Evolutionary conservation across 2,797 vertebrate species (phyloP), one percentile per base, ranked within the genome.

Genomic region (Ciconia nigra): DNA sequence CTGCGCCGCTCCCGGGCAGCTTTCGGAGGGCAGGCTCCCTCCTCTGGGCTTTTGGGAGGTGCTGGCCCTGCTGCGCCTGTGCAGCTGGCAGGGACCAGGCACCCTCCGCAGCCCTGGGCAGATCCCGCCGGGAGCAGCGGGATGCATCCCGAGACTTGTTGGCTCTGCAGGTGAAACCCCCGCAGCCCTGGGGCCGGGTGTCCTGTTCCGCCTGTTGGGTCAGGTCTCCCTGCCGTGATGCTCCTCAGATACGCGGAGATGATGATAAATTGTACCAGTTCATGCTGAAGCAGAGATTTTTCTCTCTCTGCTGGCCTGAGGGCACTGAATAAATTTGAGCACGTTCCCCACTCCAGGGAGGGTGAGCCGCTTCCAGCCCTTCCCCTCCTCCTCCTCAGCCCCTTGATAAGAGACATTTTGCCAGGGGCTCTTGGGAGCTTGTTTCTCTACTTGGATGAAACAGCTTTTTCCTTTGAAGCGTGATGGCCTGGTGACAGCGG

Each of bases 231-330:
- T 22, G 3, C 14, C 0, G 1, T 2, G 62, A 44, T 69, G 70
- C 80, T 89, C 61, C 65, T 37, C 63, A 62, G 47, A 79, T 87
- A 58, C 0, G 5, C 54, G 21, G 7, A 41, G 55, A 31, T 0
- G 66, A 25, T 80, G 94, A 93, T 78, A 79, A 93, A 89, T 90
- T 14, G 39, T 33, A 61, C 37, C 61, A 9, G 29, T 65, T 90
- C 57, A 2, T 95, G 91, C 91, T 52, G 87, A 47, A 94, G 83
- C 80, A 93, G 94, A 91, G 87, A 31, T 87, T 88, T 83, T 35
- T 87, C 51, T 83, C 51, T 52, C 84, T 59, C 49, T 41, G 29
- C 54, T 87, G 57, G 52, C 94, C 52, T 12, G 66, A 91, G 92
- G 87, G 85, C 88, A 59, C 10, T 11, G 92, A 90, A 95, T 92